Evolutionary conservation across 2,888 invertebrate genomes (phyloP).

Genomic region (Erebia ligea): DNA sequence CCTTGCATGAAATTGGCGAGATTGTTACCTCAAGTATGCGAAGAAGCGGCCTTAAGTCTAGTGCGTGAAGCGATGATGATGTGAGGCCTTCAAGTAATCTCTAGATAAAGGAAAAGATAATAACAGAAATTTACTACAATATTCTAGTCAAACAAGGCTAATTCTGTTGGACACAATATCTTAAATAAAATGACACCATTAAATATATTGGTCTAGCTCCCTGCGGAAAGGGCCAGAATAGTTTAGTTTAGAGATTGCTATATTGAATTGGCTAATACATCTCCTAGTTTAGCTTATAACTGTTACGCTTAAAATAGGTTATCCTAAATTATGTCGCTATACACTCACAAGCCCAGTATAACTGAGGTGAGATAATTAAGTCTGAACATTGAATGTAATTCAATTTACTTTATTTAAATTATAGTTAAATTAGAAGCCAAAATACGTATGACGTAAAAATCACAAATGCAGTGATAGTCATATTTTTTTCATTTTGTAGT

Average conservation of each 20-base stretch:
- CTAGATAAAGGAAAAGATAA: no score
- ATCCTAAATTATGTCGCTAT: neutral
- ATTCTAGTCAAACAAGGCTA: slow-evolving; percentile 23
- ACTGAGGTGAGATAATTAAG: slow-evolving; percentile 21
- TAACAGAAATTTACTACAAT: neutral
- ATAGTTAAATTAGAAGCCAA: neutral
- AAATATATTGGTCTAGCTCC: no score
- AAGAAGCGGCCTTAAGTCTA: neutral
- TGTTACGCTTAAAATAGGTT: slow-evolving; percentile 9
- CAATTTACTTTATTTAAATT: neutral
- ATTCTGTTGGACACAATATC: no score
- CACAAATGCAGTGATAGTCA: no score
- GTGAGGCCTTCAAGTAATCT: no score
- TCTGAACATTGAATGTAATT: slow-evolving; percentile 23
- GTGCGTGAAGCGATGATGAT: no score
- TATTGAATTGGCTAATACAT: slow-evolving; percentile 9
- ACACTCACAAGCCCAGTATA: slow-evolving; percentile 18
- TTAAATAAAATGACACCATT: no score
- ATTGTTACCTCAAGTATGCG: neutral
- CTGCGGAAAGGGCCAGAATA: no score
- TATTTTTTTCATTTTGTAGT: no score
- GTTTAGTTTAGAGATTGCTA: no score
- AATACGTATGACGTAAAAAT: no score
- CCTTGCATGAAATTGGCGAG: neutral
- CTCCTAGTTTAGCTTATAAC: slow-evolving; percentile 5